These are phyloP conservation scores for Solea senegalensis DNA, from an alignment of 2,113 vertebrate species.

Conservation along the genomic window DNA sequence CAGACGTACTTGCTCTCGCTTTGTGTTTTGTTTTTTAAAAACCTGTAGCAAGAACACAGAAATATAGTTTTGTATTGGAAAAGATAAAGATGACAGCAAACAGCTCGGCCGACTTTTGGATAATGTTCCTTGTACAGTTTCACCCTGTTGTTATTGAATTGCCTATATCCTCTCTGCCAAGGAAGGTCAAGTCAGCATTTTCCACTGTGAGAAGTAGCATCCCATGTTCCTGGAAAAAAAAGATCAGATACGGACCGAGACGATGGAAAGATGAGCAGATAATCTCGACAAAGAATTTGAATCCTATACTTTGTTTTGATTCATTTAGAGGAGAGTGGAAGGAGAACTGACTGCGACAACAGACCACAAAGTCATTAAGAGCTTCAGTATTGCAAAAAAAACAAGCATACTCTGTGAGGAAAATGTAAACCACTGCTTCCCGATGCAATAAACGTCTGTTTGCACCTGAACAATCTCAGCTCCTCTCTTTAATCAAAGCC, in stretches of 20 bases:
- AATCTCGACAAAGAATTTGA: conserved; percentile 40
- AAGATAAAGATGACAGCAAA: conserved; percentile 48
- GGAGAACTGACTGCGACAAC: conserved; percentile 36
- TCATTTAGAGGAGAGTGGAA: conserved; percentile 23
- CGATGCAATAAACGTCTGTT: conserved; percentile 76
- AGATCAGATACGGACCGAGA: conserved; percentile 33
- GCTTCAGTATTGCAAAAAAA: conserved; percentile 62
- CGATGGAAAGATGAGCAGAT: conserved; percentile 23
- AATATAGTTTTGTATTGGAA: conserved; percentile 74
- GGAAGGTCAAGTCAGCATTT: conserved; percentile 61
- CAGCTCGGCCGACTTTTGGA: conserved; percentile 52
- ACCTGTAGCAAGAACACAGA: conserved; percentile 69
- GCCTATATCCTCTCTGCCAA: conserved; percentile 46
- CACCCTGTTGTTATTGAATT: conserved; percentile 57
- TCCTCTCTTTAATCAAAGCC: conserved; percentile 64
- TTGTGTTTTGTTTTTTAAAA: conserved; percentile 57
- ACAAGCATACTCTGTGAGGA: conserved; percentile 40
- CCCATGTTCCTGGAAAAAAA: conserved; percentile 43
- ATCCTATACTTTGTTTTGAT: conserved; percentile 26
- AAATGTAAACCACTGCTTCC: conserved; percentile 69
- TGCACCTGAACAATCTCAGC: conserved; percentile 67
- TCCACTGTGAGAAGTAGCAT: conserved; percentile 68
- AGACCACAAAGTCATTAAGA: conserved; percentile 50
- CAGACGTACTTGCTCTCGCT: conserved; percentile 64
- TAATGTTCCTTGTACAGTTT: conserved; percentile 63